Evolutionary conservation across 1,140 invertebrate species (phyloP).

Genomic region (Muscidifurax raptorellus): DNA sequence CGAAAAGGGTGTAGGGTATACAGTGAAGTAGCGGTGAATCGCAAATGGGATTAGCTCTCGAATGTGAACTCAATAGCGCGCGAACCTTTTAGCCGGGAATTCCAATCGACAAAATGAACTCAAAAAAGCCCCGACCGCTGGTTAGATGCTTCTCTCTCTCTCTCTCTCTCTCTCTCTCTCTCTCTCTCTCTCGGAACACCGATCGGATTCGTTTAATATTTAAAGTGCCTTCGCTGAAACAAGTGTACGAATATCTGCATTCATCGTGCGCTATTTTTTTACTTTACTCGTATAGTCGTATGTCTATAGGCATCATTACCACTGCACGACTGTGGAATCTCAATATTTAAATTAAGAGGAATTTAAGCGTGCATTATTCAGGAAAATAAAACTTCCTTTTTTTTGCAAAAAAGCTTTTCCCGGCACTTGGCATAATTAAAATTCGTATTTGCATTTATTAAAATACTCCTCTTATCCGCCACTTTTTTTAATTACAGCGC

Average conservation of each 20-base stretch:
- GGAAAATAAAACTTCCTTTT: background rate
- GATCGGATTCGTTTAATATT: background rate
- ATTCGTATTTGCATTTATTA: conserved; percentile 14
- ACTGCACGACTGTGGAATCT: too few species aligned
- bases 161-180: conserved; percentile 51
- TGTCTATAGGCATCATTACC: too few species aligned
- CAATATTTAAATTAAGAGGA: too few species aligned
- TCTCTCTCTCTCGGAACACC: conserved; percentile 37
- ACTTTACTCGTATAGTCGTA: too few species aligned
- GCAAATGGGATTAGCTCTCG: conserved; percentile 67
- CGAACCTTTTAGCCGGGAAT: background rate
- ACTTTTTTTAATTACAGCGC: too few species aligned
- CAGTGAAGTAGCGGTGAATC: background rate
- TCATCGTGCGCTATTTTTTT: too few species aligned
- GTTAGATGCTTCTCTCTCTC: background rate
- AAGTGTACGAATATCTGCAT: background rate
- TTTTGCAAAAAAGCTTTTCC: background rate
- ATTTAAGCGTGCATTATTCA: background rate
- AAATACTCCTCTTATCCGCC: background rate
- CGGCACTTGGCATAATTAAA: background rate
- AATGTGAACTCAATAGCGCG: conserved; percentile 49
- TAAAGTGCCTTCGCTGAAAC: background rate
- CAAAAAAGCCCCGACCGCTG: background rate
- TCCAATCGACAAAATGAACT: conserved; percentile 1
- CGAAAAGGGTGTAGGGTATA: background rate